Evolutionary conservation across 2,797 vertebrate species (phyloP), one percentile per base, ranked within the genome.

Genomic region (Octomys mimax): DNA sequence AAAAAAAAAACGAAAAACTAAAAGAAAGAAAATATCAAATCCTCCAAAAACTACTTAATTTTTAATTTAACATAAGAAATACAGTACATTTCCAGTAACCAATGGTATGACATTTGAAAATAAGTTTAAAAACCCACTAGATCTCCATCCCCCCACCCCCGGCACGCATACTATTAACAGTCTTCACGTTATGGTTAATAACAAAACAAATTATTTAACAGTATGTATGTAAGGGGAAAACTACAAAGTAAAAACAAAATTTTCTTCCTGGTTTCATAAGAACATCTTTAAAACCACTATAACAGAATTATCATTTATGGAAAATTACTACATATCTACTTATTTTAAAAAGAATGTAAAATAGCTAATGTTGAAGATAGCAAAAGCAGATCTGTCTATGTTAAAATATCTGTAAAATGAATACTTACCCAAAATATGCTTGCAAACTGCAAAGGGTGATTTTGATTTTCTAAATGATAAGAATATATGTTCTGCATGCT

Each of bases 401-500:
- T 9, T 91, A 93, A 82, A 96, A 82, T 70, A 90, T 62, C 88
- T 94, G 88, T 83, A n/a, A 95, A 93, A 61, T 92, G 87, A 95
- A 96, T 75, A 97, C 98, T 99, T 98, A 99, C 99, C 99, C 83
- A 99, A 98, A 98, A 99, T 99, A 98, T 99, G 99, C 98, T 99
- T 99, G 99, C 99, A 99, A 98, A 99, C 99, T 89, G 99, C 99
- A 98, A 99, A 99, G n/a, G 99, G 99, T 6, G 99, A 99, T 96
- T 99, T 99, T 92, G 99, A 99, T 98, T 99, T 99, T 98, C 99
- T 99, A 98, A 99, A 99, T 92, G 99, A 99, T 97, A 99, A 99
- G 98, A 99, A 99, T 96, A 99, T 99, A 97, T 99, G 99, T 98
- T 99, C 99, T 73, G 99, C 99, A 70, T 99, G 99, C 97, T 99